Evolutionary conservation across 2,888 invertebrate species (phyloP).

Genomic region (Drosophila mulleri): DNA sequence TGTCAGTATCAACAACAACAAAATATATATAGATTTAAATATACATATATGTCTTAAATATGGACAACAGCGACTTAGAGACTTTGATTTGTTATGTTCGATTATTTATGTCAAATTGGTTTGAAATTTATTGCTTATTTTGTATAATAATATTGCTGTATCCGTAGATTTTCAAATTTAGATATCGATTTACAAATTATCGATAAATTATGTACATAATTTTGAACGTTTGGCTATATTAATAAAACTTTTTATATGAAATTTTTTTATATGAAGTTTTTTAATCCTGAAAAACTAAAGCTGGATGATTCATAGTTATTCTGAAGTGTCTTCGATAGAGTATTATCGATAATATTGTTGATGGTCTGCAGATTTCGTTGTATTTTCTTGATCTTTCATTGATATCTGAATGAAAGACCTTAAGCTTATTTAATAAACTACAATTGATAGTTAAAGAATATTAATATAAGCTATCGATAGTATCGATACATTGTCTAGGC

Average conservation of each 20-base stretch:
- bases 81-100: not conserved
- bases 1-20: not conserved
- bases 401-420: too few species aligned
- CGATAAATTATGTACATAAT: not conserved
- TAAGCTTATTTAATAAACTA: not conserved
- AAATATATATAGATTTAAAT: not conserved
- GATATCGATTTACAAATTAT: not conserved
- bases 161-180: not conserved
- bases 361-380: too few species aligned
- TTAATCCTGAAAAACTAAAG: not conserved
- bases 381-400: too few species aligned
- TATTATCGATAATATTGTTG: not conserved
- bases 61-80: not conserved
- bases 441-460: not conserved
- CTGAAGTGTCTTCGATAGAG: not conserved
- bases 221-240: not conserved
- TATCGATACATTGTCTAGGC: not conserved
- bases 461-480: not conserved
- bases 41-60: not conserved
- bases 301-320: not conserved
- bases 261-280: too few species aligned
- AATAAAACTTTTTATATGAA: not conserved
- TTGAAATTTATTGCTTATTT: not conserved
- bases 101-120: constrained; percentile 5
- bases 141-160: not conserved